Base-by-base conservation (phyloP, 2,888 invertebrate genomes). In the Drosophila birchii region DNA sequence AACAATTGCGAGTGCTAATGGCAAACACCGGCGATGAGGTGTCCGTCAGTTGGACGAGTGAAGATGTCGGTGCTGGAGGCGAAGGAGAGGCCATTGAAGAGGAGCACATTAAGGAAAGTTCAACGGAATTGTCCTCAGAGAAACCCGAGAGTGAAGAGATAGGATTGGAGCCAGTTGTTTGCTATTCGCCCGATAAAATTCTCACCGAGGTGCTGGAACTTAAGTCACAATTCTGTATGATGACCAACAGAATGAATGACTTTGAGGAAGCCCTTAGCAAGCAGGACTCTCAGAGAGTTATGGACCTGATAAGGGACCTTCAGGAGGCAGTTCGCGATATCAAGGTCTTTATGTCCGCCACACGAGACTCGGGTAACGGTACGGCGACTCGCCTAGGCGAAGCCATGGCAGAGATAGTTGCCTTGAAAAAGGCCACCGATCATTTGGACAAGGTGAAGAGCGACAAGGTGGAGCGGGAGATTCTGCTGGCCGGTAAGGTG, bases 401-500 rank as follows among this genome's bases (percentile, higher is more conserved):
- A 2, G 76, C 66, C 5, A 36, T 80, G 0, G 54, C 14, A 0
- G 70, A 80, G 16, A 78, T 90, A 3, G 7, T 39, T 0, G n/a
- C 49, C 0, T 38, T 86, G 1, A 86, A 78, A 36, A 80, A 64
- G 1, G 73, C 78, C 3, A 26, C 90, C 4, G 76, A 82, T 0
- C 87, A 89, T 16, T 86, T 96, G 74, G 95, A 95, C 84, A 94
- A 93, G 0, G 93, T 95, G 1, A 96, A 96, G 91, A 94, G 96
- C 6, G 95, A 96, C 79, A 95, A 95, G 72, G 95, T 95, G 78
- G 95, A 96, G 78, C 93, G 96, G 79, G 94, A 95, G 66, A 95
- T 95, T 71, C 94, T 95, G 3, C 93, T 96, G 79, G 95, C 96
- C 0, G 95, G 96, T 63, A 96, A 96, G 91, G 96, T 96, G 0